Conservation (phyloP, 2,797 vertebrate species). For the Karalla daura region DNA sequence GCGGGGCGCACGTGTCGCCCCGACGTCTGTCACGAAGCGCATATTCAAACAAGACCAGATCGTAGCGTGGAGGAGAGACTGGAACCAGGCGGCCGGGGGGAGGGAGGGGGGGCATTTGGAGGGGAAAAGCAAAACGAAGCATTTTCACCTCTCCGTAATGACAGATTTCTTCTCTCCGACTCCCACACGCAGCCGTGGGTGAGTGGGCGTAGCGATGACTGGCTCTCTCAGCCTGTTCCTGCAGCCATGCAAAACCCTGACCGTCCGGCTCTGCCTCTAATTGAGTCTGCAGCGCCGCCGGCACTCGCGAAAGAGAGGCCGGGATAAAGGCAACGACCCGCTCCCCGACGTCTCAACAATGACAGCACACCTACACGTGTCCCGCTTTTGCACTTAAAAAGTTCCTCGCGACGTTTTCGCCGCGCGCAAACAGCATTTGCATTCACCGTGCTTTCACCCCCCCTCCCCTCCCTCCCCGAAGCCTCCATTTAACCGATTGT, state of each 20-base stretch:
- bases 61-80: too few relatives aligned
- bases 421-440: not conserved
- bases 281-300: slow-evolving; percentile 34
- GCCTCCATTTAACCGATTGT: slow-evolving; percentile 3
- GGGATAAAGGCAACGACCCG: slow-evolving; percentile 9
- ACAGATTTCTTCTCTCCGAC: slow-evolving; percentile 61
- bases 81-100: slow-evolving; percentile 29
- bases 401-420: slow-evolving; percentile 16
- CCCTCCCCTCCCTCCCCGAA: slow-evolving; percentile 12
- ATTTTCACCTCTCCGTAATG: slow-evolving; percentile 72
- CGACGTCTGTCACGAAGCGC: too few relatives aligned
- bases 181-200: slow-evolving; percentile 73
- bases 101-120: slow-evolving; percentile 72
- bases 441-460: not conserved
- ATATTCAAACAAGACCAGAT: too few relatives aligned
- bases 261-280: slow-evolving; percentile 35
- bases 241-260: slow-evolving; percentile 52
- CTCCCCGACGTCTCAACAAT: slow-evolving; percentile 2
- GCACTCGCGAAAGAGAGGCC: slow-evolving; percentile 17
- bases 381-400: slow-evolving; percentile 33
- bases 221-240: slow-evolving; percentile 67
- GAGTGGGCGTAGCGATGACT: slow-evolving; percentile 72
- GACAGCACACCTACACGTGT: slow-evolving; percentile 34
- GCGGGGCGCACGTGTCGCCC: not conserved
- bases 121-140: slow-evolving; percentile 55